Conservation (phyloP, 2,113 vertebrate genomes). For the Rhinopomastus cyanomelas region DNA sequence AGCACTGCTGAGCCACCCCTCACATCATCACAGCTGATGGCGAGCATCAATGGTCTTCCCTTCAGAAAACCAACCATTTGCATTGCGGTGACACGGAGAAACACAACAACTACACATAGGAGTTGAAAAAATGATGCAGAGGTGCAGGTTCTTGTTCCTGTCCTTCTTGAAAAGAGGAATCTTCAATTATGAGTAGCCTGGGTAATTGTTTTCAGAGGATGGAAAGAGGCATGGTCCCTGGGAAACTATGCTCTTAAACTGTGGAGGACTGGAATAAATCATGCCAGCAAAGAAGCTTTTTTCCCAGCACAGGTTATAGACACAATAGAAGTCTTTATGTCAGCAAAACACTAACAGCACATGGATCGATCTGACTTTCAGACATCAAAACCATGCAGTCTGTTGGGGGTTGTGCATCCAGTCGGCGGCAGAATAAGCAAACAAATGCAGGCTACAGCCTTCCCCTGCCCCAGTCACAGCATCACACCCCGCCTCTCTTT, state of each 20-base stretch:
- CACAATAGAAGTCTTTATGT: not conserved
- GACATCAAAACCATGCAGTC: not conserved
- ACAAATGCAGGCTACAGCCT: not conserved
- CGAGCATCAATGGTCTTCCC: rapidly evolving
- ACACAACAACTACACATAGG: not conserved
- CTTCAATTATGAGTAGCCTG: not conserved
- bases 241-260: not conserved
- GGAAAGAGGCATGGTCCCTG: not conserved
- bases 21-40: rapidly evolving
- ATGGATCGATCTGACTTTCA: not conserved
- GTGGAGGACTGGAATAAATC: not conserved
- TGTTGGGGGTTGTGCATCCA: not conserved
- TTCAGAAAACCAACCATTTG: not conserved
- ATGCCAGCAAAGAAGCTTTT: not conserved
- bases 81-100: not conserved
- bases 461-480: not conserved
- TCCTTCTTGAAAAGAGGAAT: not conserved
- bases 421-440: not conserved
- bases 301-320: not conserved
- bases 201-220: not conserved
- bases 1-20: not conserved
- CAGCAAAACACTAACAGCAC: not conserved
- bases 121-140: not conserved
- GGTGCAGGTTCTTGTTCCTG: not conserved
- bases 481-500: rapidly evolving